Base-by-base conservation (phyloP, 2,797 vertebrate species). In the Coregonus sp. region DNA sequence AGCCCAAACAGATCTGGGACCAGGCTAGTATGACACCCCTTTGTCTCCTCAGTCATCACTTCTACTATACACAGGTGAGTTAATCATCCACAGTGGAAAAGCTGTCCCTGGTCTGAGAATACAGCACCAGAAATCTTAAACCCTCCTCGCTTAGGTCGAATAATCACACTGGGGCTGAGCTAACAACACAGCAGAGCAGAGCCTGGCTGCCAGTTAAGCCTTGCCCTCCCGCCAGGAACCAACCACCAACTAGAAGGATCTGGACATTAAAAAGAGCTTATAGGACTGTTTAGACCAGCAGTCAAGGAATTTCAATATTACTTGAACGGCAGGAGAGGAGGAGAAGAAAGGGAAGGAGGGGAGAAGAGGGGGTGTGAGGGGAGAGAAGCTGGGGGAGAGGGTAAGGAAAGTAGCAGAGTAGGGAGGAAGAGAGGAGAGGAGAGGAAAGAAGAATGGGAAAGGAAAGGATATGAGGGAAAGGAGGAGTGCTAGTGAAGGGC, bases 291-390 rank as follows among this genome's bases (percentile, higher is more conserved):
- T 65, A 65, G 54, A 78, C 75, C 76, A 37, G 74, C 56, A 78
- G 78, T 35, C 25, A 81, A 89, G 89, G 91, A 92, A 92, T 94
- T 92, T 90, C 85, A 92, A 89, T 90, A 86, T 72, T 82, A 85
- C 9, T 5, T 5, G 78, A 85, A 50, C 81, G 29, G 81, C 79
- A 65, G 86, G 86, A 86, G 88, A 74, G 56, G 50, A 11, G 15
- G 47, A 80, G 37, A 25, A 25, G 25, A 25, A 25, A 25, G 25
- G 25, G 25, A 25, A 71, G 74, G 73, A 31, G 40, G 4, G 76
- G 20, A 70, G 5, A 40, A 16, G 33, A 18, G 77, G 70, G 63
- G 47, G 73, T n/a, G 54, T 7, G 14, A 51, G 35, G 40, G 47
- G n/a, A 20, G 77, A 59, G 59, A 14, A 35, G 12, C 29, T 3